Conservation (phyloP, 1,140 invertebrate species). For the Drosophila orosa region DNA sequence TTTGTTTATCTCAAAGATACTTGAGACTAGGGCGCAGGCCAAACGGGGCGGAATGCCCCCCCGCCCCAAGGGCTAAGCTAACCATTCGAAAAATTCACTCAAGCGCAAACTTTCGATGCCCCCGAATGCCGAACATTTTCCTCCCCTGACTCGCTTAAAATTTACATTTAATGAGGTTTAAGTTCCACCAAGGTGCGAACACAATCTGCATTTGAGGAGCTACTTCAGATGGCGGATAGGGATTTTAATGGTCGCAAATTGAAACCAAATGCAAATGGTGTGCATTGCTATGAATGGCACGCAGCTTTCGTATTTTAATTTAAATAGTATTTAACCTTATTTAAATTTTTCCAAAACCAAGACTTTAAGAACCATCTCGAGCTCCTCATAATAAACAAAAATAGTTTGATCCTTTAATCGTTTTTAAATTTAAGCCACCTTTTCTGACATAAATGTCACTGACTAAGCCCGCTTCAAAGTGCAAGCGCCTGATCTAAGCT, state of each 20-base stretch:
- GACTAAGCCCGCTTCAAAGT: neutral
- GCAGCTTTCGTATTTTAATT: neutral
- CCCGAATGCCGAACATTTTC: slow-evolving; percentile 27
- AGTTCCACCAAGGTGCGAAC: slow-evolving; percentile 64
- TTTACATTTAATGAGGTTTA: slow-evolving; percentile 80
- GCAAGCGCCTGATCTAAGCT: neutral
- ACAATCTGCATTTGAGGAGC: slow-evolving; percentile 32
- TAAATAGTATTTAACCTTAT: neutral
- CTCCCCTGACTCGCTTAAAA: slow-evolving; percentile 44
- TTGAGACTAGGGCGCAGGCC: neutral
- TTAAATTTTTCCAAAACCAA: too few species aligned
- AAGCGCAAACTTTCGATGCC: slow-evolving; percentile 67
- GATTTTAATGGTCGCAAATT: slow-evolving; percentile 19
- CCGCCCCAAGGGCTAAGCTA: slow-evolving; percentile 39
- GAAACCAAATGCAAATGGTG: slow-evolving; percentile 43
- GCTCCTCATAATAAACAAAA: too few species aligned
- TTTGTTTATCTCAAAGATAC: slow-evolving; percentile 63
- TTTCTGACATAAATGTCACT: slow-evolving; percentile 1
- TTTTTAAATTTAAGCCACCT: neutral
- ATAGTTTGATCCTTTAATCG: neutral
- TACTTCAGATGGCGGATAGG: slow-evolving; percentile 10
- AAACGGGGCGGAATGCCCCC: neutral
- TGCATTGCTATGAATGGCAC: neutral
- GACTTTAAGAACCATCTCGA: neutral
- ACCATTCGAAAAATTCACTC: slow-evolving; percentile 70